These are phyloP conservation scores for Eupristina koningsbergeri DNA, from an alignment of 1,140 invertebrate species.

Conservation along the genomic window DNA sequence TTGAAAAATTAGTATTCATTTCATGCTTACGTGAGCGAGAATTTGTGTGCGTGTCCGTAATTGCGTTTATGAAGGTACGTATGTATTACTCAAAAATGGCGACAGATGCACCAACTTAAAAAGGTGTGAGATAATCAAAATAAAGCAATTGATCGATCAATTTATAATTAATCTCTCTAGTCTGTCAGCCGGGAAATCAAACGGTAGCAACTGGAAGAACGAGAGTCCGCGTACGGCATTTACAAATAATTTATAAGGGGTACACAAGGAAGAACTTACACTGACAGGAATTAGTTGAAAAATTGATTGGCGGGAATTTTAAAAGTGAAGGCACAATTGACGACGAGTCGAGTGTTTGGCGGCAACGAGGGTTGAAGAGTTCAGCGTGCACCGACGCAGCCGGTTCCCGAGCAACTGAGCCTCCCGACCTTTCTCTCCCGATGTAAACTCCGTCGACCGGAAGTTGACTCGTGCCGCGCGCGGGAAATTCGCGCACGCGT, in stretches of 20 bases:
- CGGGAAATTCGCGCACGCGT: conserved; percentile 46
- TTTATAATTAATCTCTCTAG: too few species aligned
- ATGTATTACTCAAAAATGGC: too few species aligned
- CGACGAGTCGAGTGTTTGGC: neutral
- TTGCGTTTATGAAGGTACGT: neutral
- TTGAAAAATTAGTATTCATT: too few species aligned
- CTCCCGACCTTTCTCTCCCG: neutral
- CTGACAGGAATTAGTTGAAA: neutral
- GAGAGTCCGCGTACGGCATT: too few species aligned
- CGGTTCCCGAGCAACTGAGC: conserved; percentile 35
- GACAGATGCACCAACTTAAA: too few species aligned
- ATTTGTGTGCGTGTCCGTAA: neutral
- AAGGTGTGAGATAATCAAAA: too few species aligned
- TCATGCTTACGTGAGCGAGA: neutral
- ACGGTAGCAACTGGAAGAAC: too few species aligned
- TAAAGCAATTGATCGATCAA: too few species aligned
- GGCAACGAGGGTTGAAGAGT: neutral
- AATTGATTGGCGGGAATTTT: neutral
- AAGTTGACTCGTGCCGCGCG: neutral
- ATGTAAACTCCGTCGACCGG: neutral
- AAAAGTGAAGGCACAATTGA: neutral
- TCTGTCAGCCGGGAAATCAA: too few species aligned
- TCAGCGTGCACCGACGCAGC: conserved; percentile 8
- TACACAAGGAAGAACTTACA: neutral
- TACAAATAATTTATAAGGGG: too few species aligned